Conservation (phyloP, 2,888 invertebrate species). For the Unio delphinus region DNA sequence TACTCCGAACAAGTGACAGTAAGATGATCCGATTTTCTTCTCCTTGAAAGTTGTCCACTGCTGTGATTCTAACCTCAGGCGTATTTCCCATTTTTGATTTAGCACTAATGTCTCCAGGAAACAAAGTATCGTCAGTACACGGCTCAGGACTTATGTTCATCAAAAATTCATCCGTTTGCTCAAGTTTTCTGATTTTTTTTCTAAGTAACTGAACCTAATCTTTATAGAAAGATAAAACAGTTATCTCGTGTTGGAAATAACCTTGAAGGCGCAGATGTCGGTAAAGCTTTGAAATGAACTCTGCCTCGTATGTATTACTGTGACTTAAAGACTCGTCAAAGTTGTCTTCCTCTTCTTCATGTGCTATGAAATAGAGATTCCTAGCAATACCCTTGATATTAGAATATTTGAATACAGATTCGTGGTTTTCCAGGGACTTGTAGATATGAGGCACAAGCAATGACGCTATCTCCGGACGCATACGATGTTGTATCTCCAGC, state of each 20-base stretch:
- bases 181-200: constrained; percentile 45
- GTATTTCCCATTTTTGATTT: constrained; percentile 6
- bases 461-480: constrained; percentile 66
- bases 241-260: constrained; percentile 57
- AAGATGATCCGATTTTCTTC: constrained; percentile 71
- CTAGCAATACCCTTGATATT: constrained; percentile 49
- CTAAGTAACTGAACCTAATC: constrained; percentile 58
- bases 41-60: constrained; percentile 69
- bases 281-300: constrained; percentile 53
- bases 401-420: constrained; percentile 42
- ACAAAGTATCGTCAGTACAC: no score
- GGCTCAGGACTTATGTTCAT: no score
- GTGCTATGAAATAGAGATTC: constrained; percentile 62
- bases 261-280: constrained; percentile 60
- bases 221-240: constrained; percentile 63
- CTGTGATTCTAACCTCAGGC: constrained; percentile 53
- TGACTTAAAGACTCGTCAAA: constrained; percentile 58
- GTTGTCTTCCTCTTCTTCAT: constrained; percentile 44
- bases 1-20: constrained; percentile 69
- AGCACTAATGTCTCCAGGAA: no score
- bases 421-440: constrained; percentile 43
- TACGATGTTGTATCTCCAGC: constrained; percentile 77
- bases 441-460: constrained; percentile 69
- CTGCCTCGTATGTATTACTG: constrained; percentile 58
- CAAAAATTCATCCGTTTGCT: constrained; percentile 73